phyloP scores from a whole-genome alignment of 1,140 invertebrate genomes.

The Megathymus violae region DNA sequence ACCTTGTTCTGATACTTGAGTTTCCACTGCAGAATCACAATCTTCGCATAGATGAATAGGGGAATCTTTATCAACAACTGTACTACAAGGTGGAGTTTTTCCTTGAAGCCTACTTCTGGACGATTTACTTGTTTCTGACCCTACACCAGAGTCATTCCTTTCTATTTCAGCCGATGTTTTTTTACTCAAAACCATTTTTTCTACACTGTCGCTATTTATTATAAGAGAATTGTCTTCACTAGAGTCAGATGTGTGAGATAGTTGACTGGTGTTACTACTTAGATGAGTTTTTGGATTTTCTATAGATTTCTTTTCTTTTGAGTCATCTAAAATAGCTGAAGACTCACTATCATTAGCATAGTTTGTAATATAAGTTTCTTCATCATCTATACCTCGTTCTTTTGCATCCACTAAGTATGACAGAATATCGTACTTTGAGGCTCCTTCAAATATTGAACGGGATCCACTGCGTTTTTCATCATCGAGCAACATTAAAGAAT shows the following conservation, averaged over 20 bases:
- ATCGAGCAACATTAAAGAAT: constrained; percentile 82
- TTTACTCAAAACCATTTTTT: constrained; percentile 81
- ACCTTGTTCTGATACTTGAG: constrained; percentile 87
- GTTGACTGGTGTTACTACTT: constrained; percentile 84
- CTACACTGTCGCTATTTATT: constrained; percentile 83
- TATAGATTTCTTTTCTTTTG: constrained; percentile 82
- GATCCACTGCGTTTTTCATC: constrained; percentile 86
- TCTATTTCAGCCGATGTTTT: constrained; percentile 89
- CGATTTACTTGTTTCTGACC: constrained; percentile 95
- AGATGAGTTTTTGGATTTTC: constrained; percentile 82
- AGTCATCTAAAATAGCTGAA: constrained; percentile 82
- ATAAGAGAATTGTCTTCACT: constrained; percentile 88
- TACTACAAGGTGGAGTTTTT: constrained; percentile 74
- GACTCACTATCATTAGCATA: constrained; percentile 83
- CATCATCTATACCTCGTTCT: constrained; percentile 87
- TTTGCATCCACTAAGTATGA: constrained; percentile 94
- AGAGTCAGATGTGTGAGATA: constrained; percentile 86
- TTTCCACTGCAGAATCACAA: constrained; percentile 89
- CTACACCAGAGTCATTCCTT: constrained; percentile 96
- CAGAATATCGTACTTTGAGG: constrained; percentile 94
- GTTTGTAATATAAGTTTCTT: constrained; percentile 85
- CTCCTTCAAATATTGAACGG: constrained; percentile 91
- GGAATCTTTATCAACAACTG: constrained; percentile 71
- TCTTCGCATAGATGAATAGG: constrained; percentile 89
- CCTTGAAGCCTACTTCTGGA: constrained; percentile 89